Percentiles rank a stretch among this genome's conserved stretches.
Conservation (phyloP, 2,888 invertebrate species). For the Eumerus sabulonum region DNA sequence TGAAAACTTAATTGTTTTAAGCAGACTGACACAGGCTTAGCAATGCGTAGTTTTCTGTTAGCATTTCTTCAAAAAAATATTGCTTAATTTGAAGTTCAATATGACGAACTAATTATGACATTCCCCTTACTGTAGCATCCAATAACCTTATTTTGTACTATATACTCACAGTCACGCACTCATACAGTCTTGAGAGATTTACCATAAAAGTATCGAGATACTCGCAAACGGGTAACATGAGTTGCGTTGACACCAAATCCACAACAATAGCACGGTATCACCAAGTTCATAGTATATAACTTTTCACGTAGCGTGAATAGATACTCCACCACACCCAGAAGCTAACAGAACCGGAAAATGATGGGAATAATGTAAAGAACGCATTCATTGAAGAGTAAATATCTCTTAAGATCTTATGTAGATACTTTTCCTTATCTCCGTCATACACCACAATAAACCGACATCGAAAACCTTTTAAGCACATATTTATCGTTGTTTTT, state of each 20-base stretch:
- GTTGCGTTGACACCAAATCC: slow-evolving; percentile 34
- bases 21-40: too few species aligned
- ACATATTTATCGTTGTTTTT: slow-evolving; percentile 1
- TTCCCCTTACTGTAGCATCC: too few species aligned
- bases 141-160: slow-evolving; percentile 29
- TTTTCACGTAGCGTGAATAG: too few species aligned
- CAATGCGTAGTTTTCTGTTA: neutral
- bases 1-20: too few species aligned
- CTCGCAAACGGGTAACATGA: slow-evolving; percentile 45
- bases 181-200: slow-evolving; percentile 19
- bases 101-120: too few species aligned
- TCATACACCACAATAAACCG: too few species aligned
- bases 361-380: slow-evolving; percentile 26
- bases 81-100: too few species aligned
- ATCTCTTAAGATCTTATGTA: too few species aligned
- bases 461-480: neutral
- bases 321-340: slow-evolving; percentile 27
- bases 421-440: too few species aligned
- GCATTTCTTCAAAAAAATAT: too few species aligned
- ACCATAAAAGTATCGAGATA: slow-evolving; percentile 35
- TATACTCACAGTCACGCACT: neutral
- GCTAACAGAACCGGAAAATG: slow-evolving; percentile 48
- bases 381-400: slow-evolving; percentile 24
- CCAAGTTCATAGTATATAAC: neutral
- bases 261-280: slow-evolving; percentile 14